Evolutionary conservation across 2,797 vertebrate species (phyloP).

Genomic region (Gymnopithys bicolor): DNA sequence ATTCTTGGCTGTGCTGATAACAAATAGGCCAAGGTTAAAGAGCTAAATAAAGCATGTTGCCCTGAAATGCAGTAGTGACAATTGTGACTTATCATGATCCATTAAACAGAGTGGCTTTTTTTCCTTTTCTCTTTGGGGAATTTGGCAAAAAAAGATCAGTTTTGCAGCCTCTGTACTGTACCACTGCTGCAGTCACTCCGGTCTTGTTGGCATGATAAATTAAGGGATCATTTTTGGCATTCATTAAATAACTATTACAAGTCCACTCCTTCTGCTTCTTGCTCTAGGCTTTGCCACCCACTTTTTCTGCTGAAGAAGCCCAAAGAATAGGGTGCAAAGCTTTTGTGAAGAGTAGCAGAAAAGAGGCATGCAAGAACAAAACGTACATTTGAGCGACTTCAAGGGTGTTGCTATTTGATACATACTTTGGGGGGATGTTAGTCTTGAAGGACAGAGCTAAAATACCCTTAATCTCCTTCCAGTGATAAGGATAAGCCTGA

Average conservation of each 20-base stretch:
- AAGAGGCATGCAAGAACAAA: neutral
- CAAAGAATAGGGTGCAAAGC: neutral
- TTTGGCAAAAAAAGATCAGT: slow-evolving; percentile 42
- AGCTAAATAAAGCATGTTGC: slow-evolving; percentile 57
- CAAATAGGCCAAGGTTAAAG: slow-evolving; percentile 68
- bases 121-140: neutral
- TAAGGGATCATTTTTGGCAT: slow-evolving; percentile 23
- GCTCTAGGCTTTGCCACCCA: neutral
- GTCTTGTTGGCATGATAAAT: slow-evolving; percentile 17
- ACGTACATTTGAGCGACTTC: neutral
- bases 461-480: neutral
- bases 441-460: neutral
- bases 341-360: neutral
- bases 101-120: neutral
- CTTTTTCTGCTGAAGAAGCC: neutral
- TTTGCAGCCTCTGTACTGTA: slow-evolving; percentile 16
- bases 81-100: slow-evolving; percentile 46
- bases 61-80: slow-evolving; percentile 36
- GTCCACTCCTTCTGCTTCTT: neutral
- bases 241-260: slow-evolving; percentile 13
- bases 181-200: neutral
- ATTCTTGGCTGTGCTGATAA: slow-evolving; percentile 54
- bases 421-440: neutral
- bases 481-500: neutral
- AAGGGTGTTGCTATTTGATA: neutral